A percentile compares a stretch with the other conserved stretches of the same genome.
Evolutionary conservation across 2,888 invertebrate species (phyloP).

Genomic region (Eupithecia centaureata): DNA sequence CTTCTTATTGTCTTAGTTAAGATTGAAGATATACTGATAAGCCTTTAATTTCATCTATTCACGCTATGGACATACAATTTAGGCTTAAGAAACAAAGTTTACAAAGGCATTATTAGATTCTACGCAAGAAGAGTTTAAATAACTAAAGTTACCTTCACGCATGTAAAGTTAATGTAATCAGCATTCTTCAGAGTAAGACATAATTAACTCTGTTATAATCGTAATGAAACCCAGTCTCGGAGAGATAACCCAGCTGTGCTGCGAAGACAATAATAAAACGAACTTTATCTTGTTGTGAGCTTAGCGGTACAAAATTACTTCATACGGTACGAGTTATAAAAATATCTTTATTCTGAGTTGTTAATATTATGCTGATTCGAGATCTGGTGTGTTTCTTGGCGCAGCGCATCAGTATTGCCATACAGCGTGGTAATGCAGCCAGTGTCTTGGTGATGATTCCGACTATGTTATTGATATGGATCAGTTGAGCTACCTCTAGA

Average conservation of each 20-base stretch:
- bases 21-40: no score
- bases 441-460: no score
- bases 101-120: background rate
- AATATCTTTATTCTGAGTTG: background rate
- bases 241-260: slow-evolving; percentile 57
- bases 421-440: no score
- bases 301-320: slow-evolving; percentile 52
- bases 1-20: no score
- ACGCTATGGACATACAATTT: background rate
- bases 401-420: no score
- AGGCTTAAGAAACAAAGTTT: background rate
- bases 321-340: slow-evolving; percentile 33
- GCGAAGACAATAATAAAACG: slow-evolving; percentile 61
- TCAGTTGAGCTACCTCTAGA: no score
- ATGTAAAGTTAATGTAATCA: slow-evolving; percentile 60
- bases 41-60: no score
- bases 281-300: slow-evolving; percentile 63
- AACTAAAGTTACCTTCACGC: background rate
- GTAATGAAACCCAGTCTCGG: slow-evolving; percentile 68
- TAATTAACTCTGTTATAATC: slow-evolving; percentile 73
- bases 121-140: background rate
- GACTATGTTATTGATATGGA: no score
- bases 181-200: slow-evolving; percentile 67
- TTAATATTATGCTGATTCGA: background rate
- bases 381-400: no score